Evolutionary conservation across 1,140 invertebrate genomes (phyloP).

Genomic region (Drosophila elegans): DNA sequence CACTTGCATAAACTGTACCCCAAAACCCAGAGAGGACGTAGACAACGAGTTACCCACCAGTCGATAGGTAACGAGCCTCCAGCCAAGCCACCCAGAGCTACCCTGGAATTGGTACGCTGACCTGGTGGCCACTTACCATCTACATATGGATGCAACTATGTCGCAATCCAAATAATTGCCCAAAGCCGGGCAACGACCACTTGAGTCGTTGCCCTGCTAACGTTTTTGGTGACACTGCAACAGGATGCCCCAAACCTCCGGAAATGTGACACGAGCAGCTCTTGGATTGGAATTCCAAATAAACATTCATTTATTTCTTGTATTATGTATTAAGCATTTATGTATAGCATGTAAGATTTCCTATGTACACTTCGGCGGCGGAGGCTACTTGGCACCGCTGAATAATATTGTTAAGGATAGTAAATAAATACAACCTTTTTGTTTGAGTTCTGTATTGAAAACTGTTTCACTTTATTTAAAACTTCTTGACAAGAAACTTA

Average conservation of each 20-base stretch:
- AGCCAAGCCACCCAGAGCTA: background rate
- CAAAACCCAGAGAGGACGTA: too few relatives aligned
- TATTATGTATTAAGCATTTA: too few relatives aligned
- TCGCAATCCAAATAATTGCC: background rate
- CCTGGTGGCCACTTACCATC: background rate
- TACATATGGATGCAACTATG: too few relatives aligned
- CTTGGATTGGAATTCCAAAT: background rate
- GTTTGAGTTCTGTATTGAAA: too few relatives aligned
- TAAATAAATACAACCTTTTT: too few relatives aligned
- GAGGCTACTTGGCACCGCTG: too few relatives aligned
- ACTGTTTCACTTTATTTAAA: too few relatives aligned
- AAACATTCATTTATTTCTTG: background rate
- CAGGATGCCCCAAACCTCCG: background rate
- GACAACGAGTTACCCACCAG: background rate
- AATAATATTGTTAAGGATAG: too few relatives aligned
- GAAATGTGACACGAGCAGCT: conserved; percentile 1
- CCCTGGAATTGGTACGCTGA: background rate
- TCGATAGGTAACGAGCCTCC: background rate
- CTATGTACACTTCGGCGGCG: too few relatives aligned
- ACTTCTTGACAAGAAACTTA: too few relatives aligned
- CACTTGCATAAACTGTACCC: too few relatives aligned
- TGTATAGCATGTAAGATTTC: too few relatives aligned
- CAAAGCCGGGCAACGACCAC: background rate
- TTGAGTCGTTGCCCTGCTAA: background rate
- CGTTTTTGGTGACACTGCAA: background rate